These are phyloP conservation scores for Helicoverpa armigera DNA, from an alignment of 1,140 invertebrate genomes.

Conservation along the genomic window DNA sequence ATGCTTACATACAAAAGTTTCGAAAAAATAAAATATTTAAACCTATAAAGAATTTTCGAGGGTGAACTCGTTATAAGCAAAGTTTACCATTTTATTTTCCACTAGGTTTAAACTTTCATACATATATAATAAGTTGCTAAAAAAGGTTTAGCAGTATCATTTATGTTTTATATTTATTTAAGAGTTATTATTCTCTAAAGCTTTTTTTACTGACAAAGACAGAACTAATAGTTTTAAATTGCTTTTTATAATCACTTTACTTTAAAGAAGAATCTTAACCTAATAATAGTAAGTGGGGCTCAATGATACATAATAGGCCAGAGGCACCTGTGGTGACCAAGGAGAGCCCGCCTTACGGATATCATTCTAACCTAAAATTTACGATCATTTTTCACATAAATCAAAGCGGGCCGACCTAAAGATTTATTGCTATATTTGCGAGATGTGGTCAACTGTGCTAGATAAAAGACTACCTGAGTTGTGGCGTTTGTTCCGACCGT, in stretches of 20 bases:
- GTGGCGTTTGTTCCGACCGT: constrained; percentile 61
- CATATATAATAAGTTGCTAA: no score
- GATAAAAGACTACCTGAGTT: constrained; percentile 75
- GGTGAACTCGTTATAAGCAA: not conserved
- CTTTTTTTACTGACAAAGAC: no score
- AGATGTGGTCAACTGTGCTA: constrained; percentile 65
- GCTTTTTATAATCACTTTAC: not conserved
- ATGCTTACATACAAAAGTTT: no score
- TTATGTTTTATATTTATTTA: no score
- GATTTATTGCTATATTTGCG: constrained; percentile 78
- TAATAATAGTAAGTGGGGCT: constrained; percentile 54
- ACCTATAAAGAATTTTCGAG: no score
- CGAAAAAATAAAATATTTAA: no score
- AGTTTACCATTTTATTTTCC: not conserved
- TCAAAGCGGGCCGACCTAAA: constrained; percentile 81
- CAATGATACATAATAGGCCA: constrained; percentile 70
- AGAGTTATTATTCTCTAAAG: no score
- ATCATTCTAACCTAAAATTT: constrained; percentile 82
- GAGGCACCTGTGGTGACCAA: constrained; percentile 65
- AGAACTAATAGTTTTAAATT: not conserved
- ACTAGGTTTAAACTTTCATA: no score
- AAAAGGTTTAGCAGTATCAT: no score
- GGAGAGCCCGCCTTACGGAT: constrained; percentile 63
- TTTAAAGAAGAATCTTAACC: constrained; percentile 1
- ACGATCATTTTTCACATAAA: constrained; percentile 86